phyloP scores from a whole-genome alignment of 2,113 vertebrate genomes.

The Pluvialis apricaria region DNA sequence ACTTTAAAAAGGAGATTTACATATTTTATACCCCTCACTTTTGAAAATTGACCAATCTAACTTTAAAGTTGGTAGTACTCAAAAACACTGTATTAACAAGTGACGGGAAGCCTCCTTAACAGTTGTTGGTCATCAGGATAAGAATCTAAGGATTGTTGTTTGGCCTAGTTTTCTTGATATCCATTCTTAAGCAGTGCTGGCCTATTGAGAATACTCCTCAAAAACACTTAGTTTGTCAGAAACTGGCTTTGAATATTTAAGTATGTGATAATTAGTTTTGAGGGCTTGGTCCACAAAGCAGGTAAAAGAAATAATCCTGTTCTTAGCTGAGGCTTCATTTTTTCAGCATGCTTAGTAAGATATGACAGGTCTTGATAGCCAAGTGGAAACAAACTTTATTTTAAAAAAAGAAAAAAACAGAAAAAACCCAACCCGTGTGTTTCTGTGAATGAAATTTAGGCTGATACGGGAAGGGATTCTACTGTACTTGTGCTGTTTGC shows the following conservation, averaged over 20 bases:
- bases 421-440: background rate
- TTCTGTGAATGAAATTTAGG: constrained; percentile 28
- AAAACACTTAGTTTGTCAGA: background rate
- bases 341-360: background rate
- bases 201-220: background rate
- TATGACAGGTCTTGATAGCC: background rate
- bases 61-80: background rate
- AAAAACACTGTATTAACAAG: background rate
- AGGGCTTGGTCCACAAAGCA: background rate
- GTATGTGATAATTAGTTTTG: background rate
- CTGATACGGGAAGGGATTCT: constrained; percentile 24
- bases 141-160: background rate
- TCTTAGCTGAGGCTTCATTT: background rate
- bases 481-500: background rate
- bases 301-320: background rate
- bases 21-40: background rate
- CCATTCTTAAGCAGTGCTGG: background rate
- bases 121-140: background rate
- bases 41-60: background rate
- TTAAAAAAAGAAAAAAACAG: background rate
- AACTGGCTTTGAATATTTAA: background rate
- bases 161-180: background rate
- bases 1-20: background rate
- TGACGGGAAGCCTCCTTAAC: background rate
- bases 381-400: background rate